Percentiles rank a stretch among this genome's conserved stretches.
Conservation (phyloP, 2,113 vertebrate genomes). For the Psettodes erumei region DNA sequence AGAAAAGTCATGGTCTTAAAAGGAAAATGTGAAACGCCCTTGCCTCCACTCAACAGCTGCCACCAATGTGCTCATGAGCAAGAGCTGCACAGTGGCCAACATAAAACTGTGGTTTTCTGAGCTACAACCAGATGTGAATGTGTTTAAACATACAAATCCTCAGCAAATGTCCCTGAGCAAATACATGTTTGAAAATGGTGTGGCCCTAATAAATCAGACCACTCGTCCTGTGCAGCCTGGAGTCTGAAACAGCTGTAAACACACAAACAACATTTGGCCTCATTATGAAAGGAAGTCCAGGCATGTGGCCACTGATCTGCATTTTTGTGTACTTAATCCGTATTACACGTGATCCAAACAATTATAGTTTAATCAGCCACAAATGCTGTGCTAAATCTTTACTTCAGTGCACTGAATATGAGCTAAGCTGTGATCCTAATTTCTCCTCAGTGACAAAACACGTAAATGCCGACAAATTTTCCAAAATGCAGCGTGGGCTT, state of each 20-base stretch:
- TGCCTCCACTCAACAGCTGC: not conserved
- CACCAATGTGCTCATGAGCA: not conserved
- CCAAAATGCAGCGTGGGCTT: constrained; percentile 46
- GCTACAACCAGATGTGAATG: constrained; percentile 19
- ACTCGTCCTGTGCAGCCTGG: not conserved
- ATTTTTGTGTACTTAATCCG: not conserved
- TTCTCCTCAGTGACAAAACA: constrained; percentile 39
- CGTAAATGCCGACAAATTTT: constrained; percentile 34
- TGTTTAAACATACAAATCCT: constrained; percentile 11
- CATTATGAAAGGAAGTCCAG: constrained; percentile 21
- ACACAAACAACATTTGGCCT: not conserved
- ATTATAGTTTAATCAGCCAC: constrained; percentile 2
- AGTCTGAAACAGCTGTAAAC: constrained; percentile 10
- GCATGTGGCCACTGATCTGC: not conserved
- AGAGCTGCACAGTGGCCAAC: not conserved
- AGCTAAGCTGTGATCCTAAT: constrained; percentile 19
- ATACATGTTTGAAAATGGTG: not conserved
- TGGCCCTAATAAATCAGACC: constrained; percentile 24
- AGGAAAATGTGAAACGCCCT: not conserved
- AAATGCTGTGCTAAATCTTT: not conserved
- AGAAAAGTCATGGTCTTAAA: not conserved
- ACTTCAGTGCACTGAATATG: not conserved
- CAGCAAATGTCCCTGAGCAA: not conserved
- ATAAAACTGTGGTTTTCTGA: constrained; percentile 12
- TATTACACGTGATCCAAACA: constrained; percentile 3